Evolutionary conservation across 2,888 invertebrate genomes (phyloP), one percentile per base, ranked within the genome.

Genomic region (Eupeodes latifasciatus): DNA sequence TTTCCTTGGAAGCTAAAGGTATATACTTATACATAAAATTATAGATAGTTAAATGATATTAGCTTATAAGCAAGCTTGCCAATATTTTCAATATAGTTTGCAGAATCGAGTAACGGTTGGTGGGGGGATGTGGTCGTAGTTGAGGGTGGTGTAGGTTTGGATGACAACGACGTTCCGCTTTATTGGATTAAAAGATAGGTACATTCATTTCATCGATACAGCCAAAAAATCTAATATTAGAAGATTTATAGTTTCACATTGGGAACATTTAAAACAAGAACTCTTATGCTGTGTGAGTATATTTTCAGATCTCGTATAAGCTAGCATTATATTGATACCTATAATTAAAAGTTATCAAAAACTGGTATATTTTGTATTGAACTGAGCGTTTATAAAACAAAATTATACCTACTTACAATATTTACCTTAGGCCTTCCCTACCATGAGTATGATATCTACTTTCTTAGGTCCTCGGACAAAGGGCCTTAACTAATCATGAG

Each of bases 221-320:
- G 92, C 91, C 92, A 91, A 92, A 92, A 93, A 92, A 92, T 92
- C 92, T 93, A 93, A 93, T 92, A 93, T 93, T 89, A 90, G 66
- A 91, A 93, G 92, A 93, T 93, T 93, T 93, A 93, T 93, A 90
- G 90, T 90, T 79, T 89, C 90, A 72, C 90, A 78, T 80, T 85
- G 71, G 51, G 19, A 67, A 4, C 16, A 10, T 55, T 59, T 59
- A 36, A 40, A 40, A 40, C 9, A 9, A 40, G 40, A 9, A 40
- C 40, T 40, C 9, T 9, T 40, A 40, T 40, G 27, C 27, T 27
- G 3, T 27, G 27, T 27, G 3, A 27, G 27, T 40, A 40, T 40
- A 40, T 40, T 27, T 27, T 27, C 27, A 27, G 3, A 27, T 27
- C 27, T 3, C 2, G 27, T 27, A 27, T 27, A 27, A 27, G 27